These are phyloP conservation scores for Pterophyllum scalare DNA, from an alignment of 2,113 vertebrate species.

Conservation along the genomic window DNA sequence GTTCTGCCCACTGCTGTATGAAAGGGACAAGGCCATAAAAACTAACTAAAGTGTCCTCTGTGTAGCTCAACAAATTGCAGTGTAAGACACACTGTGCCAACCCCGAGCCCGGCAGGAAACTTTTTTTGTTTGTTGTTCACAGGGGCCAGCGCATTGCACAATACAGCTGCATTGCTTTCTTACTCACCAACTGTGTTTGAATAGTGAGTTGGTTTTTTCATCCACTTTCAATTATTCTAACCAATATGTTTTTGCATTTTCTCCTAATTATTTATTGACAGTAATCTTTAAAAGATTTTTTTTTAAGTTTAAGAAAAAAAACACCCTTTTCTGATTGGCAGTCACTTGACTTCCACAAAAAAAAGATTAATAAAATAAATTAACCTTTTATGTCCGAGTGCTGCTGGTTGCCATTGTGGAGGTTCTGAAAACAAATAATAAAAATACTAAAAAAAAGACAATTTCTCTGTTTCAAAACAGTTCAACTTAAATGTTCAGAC, in stretches of 20 bases:
- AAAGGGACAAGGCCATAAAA: conserved; percentile 42
- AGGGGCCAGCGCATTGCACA: background rate
- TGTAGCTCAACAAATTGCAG: conserved; percentile 31
- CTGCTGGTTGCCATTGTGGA: background rate
- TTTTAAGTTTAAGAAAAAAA: no score
- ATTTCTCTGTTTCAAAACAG: no score
- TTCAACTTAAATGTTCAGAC: background rate
- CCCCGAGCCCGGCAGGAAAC: background rate
- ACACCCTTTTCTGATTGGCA: background rate
- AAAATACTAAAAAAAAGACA: no score
- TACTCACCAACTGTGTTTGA: background rate
- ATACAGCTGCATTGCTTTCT: background rate
- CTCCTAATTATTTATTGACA: background rate
- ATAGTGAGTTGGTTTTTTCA: background rate
- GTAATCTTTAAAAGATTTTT: no score
- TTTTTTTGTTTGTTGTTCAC: background rate
- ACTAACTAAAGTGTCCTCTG: conserved; percentile 34
- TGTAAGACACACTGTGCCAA: background rate
- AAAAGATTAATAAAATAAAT: no score
- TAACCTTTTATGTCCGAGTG: no score
- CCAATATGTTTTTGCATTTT: background rate
- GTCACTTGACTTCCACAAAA: background rate
- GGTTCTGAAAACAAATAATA: no score
- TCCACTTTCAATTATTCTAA: background rate
- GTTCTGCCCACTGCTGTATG: conserved; percentile 25